phyloP scores from a whole-genome alignment of 2,113 vertebrate genomes.

The Ceyx cyanopectus region DNA sequence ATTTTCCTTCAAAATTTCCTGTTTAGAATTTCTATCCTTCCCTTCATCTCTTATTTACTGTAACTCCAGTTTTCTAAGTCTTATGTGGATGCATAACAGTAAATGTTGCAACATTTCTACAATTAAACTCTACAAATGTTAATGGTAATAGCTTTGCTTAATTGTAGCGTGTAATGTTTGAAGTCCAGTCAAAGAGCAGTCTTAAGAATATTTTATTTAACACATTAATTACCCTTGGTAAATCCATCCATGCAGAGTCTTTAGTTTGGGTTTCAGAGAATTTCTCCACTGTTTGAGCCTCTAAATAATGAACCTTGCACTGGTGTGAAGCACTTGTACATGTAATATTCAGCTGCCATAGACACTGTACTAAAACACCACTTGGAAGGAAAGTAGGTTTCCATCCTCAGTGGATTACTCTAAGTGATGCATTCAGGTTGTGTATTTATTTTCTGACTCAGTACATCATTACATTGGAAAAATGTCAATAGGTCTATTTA shows the following conservation, averaged over 20 bases:
- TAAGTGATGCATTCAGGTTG: not conserved
- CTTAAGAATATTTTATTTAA: not conserved
- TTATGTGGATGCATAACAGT: accelerated
- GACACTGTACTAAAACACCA: not conserved
- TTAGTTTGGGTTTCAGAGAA: not conserved
- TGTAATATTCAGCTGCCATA: not conserved
- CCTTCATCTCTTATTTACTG: not conserved
- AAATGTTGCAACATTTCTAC: not conserved
- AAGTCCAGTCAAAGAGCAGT: not conserved
- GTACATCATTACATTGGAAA: not conserved
- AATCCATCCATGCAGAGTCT: not conserved
- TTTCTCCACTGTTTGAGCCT: not conserved
- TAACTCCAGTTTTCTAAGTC: not conserved
- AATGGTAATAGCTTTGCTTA: not conserved
- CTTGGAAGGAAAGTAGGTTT: not conserved
- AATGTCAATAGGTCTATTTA: not conserved
- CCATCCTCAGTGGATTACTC: not conserved
- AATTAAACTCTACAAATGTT: not conserved
- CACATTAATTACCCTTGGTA: not conserved
- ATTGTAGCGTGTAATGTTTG: not conserved
- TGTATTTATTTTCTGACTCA: not conserved
- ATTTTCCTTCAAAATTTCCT: not conserved
- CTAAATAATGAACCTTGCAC: not conserved
- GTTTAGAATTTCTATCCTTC: not conserved
- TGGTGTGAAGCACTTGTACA: not conserved